A percentile compares a stretch with the other conserved stretches of the same genome.
These are phyloP conservation scores for Neotoxoptera formosana DNA, from an alignment of 1,140 invertebrate species.

Conservation along the genomic window DNA sequence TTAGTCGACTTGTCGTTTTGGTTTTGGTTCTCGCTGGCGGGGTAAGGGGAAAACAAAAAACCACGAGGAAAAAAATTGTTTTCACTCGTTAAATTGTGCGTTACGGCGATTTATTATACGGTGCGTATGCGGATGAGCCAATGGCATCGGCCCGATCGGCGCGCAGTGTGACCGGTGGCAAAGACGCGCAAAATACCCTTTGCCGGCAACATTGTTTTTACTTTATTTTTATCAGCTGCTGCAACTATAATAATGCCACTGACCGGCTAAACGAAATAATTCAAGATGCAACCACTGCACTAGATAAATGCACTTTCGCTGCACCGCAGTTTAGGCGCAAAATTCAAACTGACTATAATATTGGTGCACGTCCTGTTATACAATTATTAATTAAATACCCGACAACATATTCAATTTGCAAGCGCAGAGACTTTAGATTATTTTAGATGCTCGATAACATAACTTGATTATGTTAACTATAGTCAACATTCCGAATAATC, in stretches of 20 bases:
- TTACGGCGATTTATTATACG: neutral
- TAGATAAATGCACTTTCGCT: neutral
- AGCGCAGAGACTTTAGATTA: too few relatives aligned
- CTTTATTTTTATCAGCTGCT: constrained; percentile 28
- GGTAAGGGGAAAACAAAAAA: neutral
- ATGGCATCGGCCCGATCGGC: neutral
- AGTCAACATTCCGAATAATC: too few relatives aligned
- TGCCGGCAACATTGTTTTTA: neutral
- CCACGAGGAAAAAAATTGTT: neutral
- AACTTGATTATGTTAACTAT: too few relatives aligned
- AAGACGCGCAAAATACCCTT: neutral
- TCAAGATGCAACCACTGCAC: too few relatives aligned
- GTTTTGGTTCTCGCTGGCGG: neutral
- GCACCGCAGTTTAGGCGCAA: neutral
- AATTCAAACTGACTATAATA: neutral
- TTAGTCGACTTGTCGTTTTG: too few relatives aligned
- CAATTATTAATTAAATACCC: too few relatives aligned
- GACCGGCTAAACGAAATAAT: neutral
- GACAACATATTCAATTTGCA: too few relatives aligned
- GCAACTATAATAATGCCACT: neutral
- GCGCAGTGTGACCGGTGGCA: neutral
- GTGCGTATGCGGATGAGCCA: neutral
- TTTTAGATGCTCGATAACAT: too few relatives aligned
- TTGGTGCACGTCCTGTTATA: too few relatives aligned
- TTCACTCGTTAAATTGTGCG: neutral